These are phyloP conservation scores for Cliona cf. orientalis DNA, from an alignment of 37 sponge, comb jelly and placozoan species.

Conservation along the genomic window DNA sequence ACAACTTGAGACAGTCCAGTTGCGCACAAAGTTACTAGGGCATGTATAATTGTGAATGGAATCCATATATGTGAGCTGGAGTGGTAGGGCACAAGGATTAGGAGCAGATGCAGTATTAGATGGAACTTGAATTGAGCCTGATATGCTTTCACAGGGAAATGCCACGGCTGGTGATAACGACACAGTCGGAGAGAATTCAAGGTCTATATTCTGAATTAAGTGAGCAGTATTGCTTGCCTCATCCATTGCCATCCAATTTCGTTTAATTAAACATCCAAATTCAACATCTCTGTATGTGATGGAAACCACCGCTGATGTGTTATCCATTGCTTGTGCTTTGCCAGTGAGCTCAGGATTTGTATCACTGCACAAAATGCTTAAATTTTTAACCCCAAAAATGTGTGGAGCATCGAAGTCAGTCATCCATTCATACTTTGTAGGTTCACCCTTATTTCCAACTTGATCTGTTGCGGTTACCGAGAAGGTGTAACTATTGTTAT, in stretches of 20 bases:
- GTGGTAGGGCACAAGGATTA: slow-evolving; percentile 14
- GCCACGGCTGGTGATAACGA: not conserved
- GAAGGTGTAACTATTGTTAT: slow-evolving; percentile 2
- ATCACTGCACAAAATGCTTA: slow-evolving; percentile 19
- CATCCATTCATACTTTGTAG: slow-evolving; percentile 14
- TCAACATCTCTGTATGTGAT: slow-evolving; percentile 18
- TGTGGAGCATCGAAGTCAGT: slow-evolving; percentile 32
- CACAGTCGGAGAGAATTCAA: slow-evolving; percentile 12
- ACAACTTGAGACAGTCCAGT: slow-evolving; percentile 8
- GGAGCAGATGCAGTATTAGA: slow-evolving; percentile 13
- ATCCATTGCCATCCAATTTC: slow-evolving; percentile 49
- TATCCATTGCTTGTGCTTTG: slow-evolving; percentile 20
- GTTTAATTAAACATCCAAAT: slow-evolving; percentile 6
- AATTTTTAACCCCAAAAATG: slow-evolving; percentile 5
- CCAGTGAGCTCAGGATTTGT: slow-evolving; percentile 21
- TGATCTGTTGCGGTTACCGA: slow-evolving; percentile 32
- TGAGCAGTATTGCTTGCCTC: slow-evolving; percentile 39
- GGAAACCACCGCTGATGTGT: not conserved
- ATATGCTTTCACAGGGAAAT: slow-evolving; percentile 33
- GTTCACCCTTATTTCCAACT: slow-evolving; percentile 38
- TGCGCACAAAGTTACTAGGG: slow-evolving; percentile 20
- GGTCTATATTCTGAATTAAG: slow-evolving; percentile 8
- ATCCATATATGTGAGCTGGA: slow-evolving; percentile 3
- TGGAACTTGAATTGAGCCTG: not conserved
- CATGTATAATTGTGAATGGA: slow-evolving; percentile 1